These are phyloP conservation scores for Vanessa cardui DNA, from an alignment of 2,888 invertebrate genomes.

Conservation along the genomic window DNA sequence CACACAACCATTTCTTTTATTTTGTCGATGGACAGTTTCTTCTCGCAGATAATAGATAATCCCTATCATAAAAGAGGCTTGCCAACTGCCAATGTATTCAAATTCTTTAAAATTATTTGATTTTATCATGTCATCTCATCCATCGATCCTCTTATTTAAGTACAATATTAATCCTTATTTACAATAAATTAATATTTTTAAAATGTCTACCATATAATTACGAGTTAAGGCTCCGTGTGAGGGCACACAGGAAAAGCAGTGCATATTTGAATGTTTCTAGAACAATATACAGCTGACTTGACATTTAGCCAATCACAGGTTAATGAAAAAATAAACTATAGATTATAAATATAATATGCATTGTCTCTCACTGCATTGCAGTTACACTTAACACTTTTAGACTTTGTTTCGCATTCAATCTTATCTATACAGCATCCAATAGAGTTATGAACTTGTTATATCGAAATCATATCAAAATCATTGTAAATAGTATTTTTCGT, in stretches of 20 bases:
- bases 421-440: constrained; percentile 25
- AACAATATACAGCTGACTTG: constrained; percentile 29
- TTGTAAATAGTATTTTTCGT: constrained; percentile 4
- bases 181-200: constrained; percentile 56
- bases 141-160: constrained; percentile 72
- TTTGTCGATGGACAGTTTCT: neutral
- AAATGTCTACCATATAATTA: constrained; percentile 64
- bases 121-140: constrained; percentile 33
- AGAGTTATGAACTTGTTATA: constrained; percentile 29
- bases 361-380: constrained; percentile 60
- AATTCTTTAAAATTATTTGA: neutral
- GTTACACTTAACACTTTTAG: constrained; percentile 49
- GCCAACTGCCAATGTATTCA: neutral
- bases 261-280: constrained; percentile 43
- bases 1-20: constrained; percentile 7
- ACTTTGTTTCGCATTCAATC: constrained; percentile 25
- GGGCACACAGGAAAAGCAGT: constrained; percentile 55
- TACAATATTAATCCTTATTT: constrained; percentile 77
- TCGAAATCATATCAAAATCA: constrained; percentile 5
- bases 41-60: constrained; percentile 3
- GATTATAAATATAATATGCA: constrained; percentile 49
- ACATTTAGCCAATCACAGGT: constrained; percentile 46
- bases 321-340: constrained; percentile 48
- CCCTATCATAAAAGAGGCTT: constrained; percentile 1
- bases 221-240: constrained; percentile 60